phyloP scores from a whole-genome alignment of 1,140 invertebrate species.

The Oscheius sp. region DNA sequence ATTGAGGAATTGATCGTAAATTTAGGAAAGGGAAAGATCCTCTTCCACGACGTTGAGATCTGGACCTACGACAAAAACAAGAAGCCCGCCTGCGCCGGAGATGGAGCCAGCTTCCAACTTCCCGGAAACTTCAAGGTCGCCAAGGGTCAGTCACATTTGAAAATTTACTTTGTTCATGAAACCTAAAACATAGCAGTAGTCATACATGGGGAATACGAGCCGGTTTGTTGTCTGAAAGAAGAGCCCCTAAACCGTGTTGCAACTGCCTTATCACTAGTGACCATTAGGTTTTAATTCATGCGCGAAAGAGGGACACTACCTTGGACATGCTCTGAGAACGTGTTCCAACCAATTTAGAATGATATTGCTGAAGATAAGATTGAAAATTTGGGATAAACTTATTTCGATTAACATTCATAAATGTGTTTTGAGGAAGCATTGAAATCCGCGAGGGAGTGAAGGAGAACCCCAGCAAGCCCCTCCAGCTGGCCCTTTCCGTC shows the following conservation, averaged over 20 bases:
- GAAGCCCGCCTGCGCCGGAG: slow-evolving; percentile 30
- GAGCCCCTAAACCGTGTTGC: no score
- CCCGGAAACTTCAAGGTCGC: slow-evolving; percentile 38
- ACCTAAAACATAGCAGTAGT: no score
- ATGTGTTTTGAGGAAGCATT: slow-evolving; percentile 10
- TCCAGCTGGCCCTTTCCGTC: slow-evolving; percentile 35
- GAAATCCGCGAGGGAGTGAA: slow-evolving; percentile 23
- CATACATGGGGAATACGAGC: no score
- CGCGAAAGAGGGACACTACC: no score
- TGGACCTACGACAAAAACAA: slow-evolving; percentile 39
- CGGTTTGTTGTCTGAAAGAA: no score
- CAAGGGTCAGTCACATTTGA: neutral
- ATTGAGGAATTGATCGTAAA: no score
- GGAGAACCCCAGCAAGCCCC: slow-evolving; percentile 4
- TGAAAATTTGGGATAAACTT: neutral
- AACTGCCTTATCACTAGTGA: no score
- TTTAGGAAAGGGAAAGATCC: slow-evolving; percentile 33
- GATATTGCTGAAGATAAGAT: neutral
- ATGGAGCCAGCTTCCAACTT: slow-evolving; percentile 25
- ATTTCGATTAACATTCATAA: neutral
- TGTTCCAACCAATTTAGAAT: neutral
- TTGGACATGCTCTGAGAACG: neutral
- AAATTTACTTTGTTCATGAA: neutral
- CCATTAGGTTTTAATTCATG: no score
- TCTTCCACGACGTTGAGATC: slow-evolving; percentile 35